Evolutionary conservation across 2,113 vertebrate genomes (phyloP), one percentile per base, ranked within the genome.

Genomic region (Etia nguti): DNA sequence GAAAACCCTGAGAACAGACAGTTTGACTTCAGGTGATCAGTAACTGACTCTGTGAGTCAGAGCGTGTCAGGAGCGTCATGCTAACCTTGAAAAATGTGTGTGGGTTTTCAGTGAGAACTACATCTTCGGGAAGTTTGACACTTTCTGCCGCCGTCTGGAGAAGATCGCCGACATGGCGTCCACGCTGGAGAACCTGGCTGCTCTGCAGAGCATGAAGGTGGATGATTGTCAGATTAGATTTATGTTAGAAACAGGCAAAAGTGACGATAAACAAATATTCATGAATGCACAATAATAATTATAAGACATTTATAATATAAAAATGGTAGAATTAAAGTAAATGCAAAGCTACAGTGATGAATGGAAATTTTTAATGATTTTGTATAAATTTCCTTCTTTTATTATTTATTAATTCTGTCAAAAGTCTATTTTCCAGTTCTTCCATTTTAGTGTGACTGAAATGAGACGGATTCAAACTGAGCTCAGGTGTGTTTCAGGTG

Each of bases 81-180:
- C 8, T 36, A 4, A 36, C 60, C 18, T 65, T n/a, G 36, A 36
- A 10, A 65, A 4, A 36, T 6, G 18, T n/a, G 34, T n/a, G 6
- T 54, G 6, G 38, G 13, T 16, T 18, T 9, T n/a, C 90, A 98
- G 97, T 94, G 97, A 97, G 88, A 97, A 97, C 90, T 97, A 97
- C 62, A 97, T 98, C 87, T 97, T 98, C 86, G 97, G 97, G 81
- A 97, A 97, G 95, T 97, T 97, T 86, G 96, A 97, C 38, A 91
- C 95, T 6, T 98, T 98, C 93, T 98, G 97, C 94, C 94, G 95
- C 62, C 96, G 96, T 38, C 91, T 98, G 93, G 95, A 97, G 94
- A 97, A 97, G 90, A 95, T 98, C 43, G 95, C 94, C 34, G 94
- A 97, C 86, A 94, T 97, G 92, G 94, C 95, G 15, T 94, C 93